These are phyloP conservation scores for Notolepis coatsorum DNA, from an alignment of 2,797 vertebrate genomes.

Conservation along the genomic window DNA sequence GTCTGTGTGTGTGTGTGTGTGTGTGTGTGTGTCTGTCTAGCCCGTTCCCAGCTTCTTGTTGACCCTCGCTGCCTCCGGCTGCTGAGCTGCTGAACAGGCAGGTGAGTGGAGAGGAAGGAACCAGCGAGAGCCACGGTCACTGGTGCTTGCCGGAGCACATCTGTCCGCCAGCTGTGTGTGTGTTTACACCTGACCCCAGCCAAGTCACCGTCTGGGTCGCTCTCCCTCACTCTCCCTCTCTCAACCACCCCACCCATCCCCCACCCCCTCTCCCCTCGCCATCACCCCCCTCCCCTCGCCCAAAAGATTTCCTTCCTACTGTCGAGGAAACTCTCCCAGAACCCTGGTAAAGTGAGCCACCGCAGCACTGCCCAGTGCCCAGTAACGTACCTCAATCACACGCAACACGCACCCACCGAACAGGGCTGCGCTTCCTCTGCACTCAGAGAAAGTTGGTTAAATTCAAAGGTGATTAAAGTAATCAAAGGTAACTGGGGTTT, in stretches of 20 bases:
- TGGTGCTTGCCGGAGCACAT: slow-evolving; percentile 70
- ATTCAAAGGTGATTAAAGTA: slow-evolving; percentile 56
- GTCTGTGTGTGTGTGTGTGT: slow-evolving; percentile 8
- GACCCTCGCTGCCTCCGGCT: slow-evolving; percentile 76
- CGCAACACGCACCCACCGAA: slow-evolving; percentile 11
- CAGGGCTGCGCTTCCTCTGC: slow-evolving; percentile 18
- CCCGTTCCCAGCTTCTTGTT: slow-evolving; percentile 72
- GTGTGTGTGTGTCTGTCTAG: slow-evolving; percentile 6
- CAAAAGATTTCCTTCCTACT: slow-evolving; percentile 64
- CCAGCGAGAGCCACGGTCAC: slow-evolving; percentile 67
- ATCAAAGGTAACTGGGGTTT: slow-evolving; percentile 59
- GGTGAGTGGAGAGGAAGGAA: slow-evolving; percentile 75
- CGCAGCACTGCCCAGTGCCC: slow-evolving; percentile 27
- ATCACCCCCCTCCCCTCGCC: background rate
- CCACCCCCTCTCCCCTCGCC: background rate
- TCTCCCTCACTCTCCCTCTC: slow-evolving; percentile 31
- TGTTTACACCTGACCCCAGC: slow-evolving; percentile 79
- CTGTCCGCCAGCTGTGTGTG: slow-evolving; percentile 80
- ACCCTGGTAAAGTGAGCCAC: slow-evolving; percentile 32
- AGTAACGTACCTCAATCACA: slow-evolving; percentile 35
- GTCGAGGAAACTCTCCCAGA: slow-evolving; percentile 67
- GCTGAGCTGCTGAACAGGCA: slow-evolving; percentile 81
- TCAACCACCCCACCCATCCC: slow-evolving; percentile 36
- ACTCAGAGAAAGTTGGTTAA: slow-evolving; percentile 21
- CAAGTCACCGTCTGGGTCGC: slow-evolving; percentile 69